phyloP scores from a whole-genome alignment of 2,797 vertebrate genomes.

The Distichodus sexfasciatus region DNA sequence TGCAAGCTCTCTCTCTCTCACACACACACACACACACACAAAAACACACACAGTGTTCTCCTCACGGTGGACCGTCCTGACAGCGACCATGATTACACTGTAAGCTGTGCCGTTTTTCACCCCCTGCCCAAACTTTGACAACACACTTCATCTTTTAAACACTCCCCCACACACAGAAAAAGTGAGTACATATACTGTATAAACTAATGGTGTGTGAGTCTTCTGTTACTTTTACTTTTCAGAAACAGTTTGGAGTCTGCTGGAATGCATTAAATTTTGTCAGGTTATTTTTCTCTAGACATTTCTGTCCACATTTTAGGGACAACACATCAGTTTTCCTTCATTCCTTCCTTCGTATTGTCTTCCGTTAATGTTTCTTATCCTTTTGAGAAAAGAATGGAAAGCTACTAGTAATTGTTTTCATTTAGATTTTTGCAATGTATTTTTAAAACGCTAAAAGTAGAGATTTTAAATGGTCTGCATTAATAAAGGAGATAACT shows the following conservation, averaged over 20 bases:
- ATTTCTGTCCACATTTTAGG: too few relatives aligned
- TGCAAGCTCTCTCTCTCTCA: slow-evolving; percentile 35
- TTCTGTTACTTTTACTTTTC: neutral
- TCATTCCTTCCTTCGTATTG: too few relatives aligned
- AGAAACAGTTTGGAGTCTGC: neutral
- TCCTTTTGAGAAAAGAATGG: too few relatives aligned
- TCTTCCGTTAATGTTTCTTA: too few relatives aligned
- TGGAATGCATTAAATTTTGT: too few relatives aligned
- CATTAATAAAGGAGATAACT: too few relatives aligned
- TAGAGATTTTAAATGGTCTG: too few relatives aligned
- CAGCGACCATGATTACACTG: slow-evolving; percentile 81
- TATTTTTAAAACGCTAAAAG: too few relatives aligned
- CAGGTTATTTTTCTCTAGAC: too few relatives aligned
- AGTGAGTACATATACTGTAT: slow-evolving; percentile 45
- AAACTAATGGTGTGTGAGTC: slow-evolving; percentile 59
- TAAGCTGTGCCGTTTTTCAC: slow-evolving; percentile 82
- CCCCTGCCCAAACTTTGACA: slow-evolving; percentile 77
- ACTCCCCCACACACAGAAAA: slow-evolving; percentile 10
- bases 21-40: slow-evolving; percentile 50
- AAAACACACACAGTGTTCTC: slow-evolving; percentile 10
- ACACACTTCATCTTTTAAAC: slow-evolving; percentile 72
- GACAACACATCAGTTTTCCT: too few relatives aligned
- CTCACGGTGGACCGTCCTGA: slow-evolving; percentile 62
- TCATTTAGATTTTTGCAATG: too few relatives aligned
- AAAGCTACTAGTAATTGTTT: too few relatives aligned